Percentiles rank a stretch among this genome's conserved stretches.
Conservation (phyloP, 2,888 invertebrate species). For the Dasypolia templi region DNA sequence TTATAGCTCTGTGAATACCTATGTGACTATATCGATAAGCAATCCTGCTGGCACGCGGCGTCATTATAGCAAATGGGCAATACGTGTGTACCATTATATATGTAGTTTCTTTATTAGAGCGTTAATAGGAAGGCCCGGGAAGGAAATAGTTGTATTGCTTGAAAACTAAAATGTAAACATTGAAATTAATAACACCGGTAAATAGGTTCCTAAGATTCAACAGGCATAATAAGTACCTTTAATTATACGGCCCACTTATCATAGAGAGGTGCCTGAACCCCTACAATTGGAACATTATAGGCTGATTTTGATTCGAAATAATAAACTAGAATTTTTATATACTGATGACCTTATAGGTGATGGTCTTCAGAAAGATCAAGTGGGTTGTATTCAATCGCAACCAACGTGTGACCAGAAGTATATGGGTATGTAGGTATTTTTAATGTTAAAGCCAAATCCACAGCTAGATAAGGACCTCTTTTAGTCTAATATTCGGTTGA, state of each 20-base stretch:
- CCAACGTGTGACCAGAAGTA: not conserved
- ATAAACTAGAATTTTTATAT: not conserved
- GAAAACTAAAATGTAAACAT: not conserved
- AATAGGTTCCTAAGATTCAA: not conserved
- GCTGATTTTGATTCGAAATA: not conserved
- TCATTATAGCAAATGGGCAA: constrained; percentile 24
- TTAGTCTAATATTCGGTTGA: not conserved
- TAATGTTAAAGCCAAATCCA: not conserved
- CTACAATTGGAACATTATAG: no score
- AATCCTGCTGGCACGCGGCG: constrained; percentile 14
- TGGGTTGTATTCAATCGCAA: not conserved
- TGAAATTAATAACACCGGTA: not conserved
- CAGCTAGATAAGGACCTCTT: not conserved
- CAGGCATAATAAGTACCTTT: not conserved
- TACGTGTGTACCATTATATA: constrained; percentile 21
- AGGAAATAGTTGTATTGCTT: not conserved
- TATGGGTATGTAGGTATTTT: no score
- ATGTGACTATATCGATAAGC: constrained; percentile 23
- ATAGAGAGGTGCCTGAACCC: not conserved
- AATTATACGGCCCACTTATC: not conserved
- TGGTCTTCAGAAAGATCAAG: not conserved
- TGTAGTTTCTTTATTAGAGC: constrained; percentile 28
- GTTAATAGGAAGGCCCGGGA: not conserved
- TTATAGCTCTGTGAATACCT: constrained; percentile 26
- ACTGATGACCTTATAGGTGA: not conserved